Base-by-base conservation (phyloP, 2,113 vertebrate species). In the Macquaria ambigua region DNA sequence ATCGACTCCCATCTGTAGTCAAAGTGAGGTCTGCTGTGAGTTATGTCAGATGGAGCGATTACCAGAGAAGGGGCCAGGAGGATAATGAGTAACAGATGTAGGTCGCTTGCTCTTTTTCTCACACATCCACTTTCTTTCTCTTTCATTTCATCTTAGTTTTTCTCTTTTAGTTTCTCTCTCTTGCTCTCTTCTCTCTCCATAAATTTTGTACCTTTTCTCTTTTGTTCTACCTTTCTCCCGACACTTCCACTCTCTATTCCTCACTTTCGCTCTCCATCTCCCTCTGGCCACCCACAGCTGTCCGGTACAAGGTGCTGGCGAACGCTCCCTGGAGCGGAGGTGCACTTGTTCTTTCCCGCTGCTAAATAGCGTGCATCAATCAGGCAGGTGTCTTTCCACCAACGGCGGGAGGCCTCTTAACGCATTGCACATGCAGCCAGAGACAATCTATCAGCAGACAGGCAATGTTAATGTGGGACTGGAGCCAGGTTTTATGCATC, bases 11-110 rank as follows among this genome's bases (percentile, higher is more conserved):
- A 91, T 92, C 96, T 96, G 96, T 94, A 94, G 96, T 97, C 96
- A 96, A 96, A 97, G 96, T 91, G 96, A 95, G 95, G 96, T 95
- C 93, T 90, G 92, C 89, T 3, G 94, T 97, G 97, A 97, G 96
- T 97, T 96, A 97, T 97, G 96, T 97, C 95, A 97, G 97, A 97
- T 97, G 96, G 93, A 96, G 97, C 96, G 96, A 97, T 98, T 97
- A 96, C 90, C 93, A 93, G 95, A 96, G 95, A 94, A 93, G 94
- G 93, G 91, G 92, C 96, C 91, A 90, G 77, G 81, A 92, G 94
- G 96, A 96, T 97, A 97, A 99, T 97, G 97, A 95, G 90, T 93
- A 97, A 94, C 98, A 99, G 97, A 99, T 99, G 97, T 97, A 96
- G 96, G 91, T 90, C 73, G 88, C 90, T 84, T 67, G 83, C 90